Percentiles rank a stretch among this genome's conserved stretches.
These are phyloP conservation scores for Mustela lutreola DNA, from an alignment of 2,113 vertebrate genomes.

Conservation along the genomic window DNA sequence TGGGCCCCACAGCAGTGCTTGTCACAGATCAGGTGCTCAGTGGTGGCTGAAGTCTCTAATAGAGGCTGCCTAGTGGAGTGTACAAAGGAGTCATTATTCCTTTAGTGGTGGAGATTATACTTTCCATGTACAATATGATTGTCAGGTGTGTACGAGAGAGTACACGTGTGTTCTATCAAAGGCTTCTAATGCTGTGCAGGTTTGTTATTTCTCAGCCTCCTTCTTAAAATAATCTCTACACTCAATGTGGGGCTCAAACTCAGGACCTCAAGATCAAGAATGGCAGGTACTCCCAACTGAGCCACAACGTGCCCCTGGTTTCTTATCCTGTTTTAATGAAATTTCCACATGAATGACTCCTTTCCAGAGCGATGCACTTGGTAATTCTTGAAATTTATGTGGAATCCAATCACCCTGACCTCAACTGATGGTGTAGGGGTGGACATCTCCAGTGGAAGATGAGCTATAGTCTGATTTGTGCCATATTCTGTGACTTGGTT, in stretches of 20 bases:
- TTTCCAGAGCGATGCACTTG: neutral
- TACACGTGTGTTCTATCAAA: neutral
- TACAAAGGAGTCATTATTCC: neutral
- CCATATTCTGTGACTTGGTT: neutral
- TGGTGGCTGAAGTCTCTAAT: neutral
- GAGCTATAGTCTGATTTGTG: neutral
- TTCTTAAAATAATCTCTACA: neutral
- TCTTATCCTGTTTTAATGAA: slow-evolving; percentile 11
- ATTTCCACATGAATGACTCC: neutral
- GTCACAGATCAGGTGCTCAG: neutral
- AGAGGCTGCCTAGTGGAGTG: neutral
- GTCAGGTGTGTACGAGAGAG: neutral
- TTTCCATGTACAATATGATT: neutral
- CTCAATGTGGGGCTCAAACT: neutral
- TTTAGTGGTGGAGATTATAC: neutral
- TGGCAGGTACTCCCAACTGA: neutral
- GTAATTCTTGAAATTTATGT: neutral
- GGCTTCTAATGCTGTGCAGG: neutral
- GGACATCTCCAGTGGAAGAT: neutral
- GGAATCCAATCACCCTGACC: neutral
- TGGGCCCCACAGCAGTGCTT: too few relatives aligned
- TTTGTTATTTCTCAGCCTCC: neutral
- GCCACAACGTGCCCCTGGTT: neutral
- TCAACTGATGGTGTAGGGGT: neutral
- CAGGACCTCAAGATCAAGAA: neutral